Evolutionary conservation across 2,797 vertebrate genomes (phyloP), one percentile per base, ranked within the genome.

Genomic region (Tokudaia muenninki): DNA sequence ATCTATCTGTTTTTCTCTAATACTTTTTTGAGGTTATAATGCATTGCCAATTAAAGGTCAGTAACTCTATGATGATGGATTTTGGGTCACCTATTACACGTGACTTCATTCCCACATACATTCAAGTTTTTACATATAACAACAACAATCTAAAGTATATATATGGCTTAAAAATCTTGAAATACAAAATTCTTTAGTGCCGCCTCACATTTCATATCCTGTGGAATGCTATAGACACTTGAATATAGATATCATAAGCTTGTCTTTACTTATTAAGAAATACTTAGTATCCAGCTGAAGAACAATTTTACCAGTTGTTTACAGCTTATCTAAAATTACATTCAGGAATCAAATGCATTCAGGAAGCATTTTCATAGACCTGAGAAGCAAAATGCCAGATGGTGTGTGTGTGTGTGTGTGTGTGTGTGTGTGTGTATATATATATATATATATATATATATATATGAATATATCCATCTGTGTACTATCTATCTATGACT

Each of bases 21-120:
- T 1, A 57, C 84, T 86, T 96, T 82, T 59, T 81, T 92, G 50
- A 95, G 92, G 41, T 77, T 61, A 50, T 12, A 82, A 65, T 63
- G 37, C 4, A 41, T 13, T 82, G 12, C 12, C n/a, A 92, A 61
- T 21, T 72, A 90, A 67, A 47, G 29, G 92, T 31, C 0, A 61
- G 1, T 47, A 65, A 87, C 80, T 72, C 47, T 19, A n/a, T 22
- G 24, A 47, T 72, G 13, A 72, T 44, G 41, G 22, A 13, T 22
- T 5, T 8, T 81, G 50, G 17, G 7, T 89, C 34, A 50, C 47
- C 12, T 26, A 79, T 24, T 59, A 16, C 0, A 22, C 17, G 79
- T 9, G 10, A 4, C 72, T 3, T 82, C n/a, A 55, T 59, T 52
- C 2, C 0, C 7, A 34, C n/a, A 37, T 70, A 67, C 79, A 82